Evolutionary conservation across 2,797 vertebrate species (phyloP), one percentile per base, ranked within the genome.

Genomic region (Tragelaphus eurycerus): DNA sequence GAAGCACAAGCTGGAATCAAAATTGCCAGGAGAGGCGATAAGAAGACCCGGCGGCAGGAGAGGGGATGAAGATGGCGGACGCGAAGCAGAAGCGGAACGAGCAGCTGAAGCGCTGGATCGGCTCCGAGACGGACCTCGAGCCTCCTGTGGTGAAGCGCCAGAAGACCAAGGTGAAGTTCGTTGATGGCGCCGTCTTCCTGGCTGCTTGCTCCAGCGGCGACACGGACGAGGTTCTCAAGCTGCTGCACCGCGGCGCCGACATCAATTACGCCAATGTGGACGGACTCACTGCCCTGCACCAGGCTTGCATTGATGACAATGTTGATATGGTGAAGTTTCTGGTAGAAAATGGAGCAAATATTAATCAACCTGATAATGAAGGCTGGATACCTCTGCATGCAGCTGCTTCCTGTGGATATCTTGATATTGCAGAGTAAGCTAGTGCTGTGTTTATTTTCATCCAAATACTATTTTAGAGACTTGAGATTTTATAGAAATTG

Each of bases 211-310:
- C 99, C 27, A 99, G 99, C 98, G 99, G 99, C 96, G 99, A 99
- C 98, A 99, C 99, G 6, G 99, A 99, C 98, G 99, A 99, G 99
- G 99, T 99, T 98, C 99, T 99, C 96, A 99, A 99, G 97, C 98
- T 99, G 99, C 99, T 99, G 96, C 99, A 99, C 98, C 99, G 99
- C 96, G 99, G 99, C 97, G 99, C 99, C 95, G 99, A 99, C 99
- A 99, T 99, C 99, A 99, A 99, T 99, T 99, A 99, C 99, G 99
- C 99, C 98, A 99, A 99, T 99, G 99, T 99, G 96, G 99, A 99
- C 98, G 99, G 99, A 96, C 99, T 99, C 97, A 99, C 99, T 62
- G 99, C 99, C 87, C 99, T 99, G 97, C 99, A 99, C 98, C 99
- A 99, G 99, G 99, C n/a, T n/a, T n/a, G n/a, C n/a, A n/a, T n/a